Evolutionary conservation across 2,888 invertebrate genomes (phyloP), one percentile per base, ranked within the genome.

Genomic region (Apoda limacodes): DNA sequence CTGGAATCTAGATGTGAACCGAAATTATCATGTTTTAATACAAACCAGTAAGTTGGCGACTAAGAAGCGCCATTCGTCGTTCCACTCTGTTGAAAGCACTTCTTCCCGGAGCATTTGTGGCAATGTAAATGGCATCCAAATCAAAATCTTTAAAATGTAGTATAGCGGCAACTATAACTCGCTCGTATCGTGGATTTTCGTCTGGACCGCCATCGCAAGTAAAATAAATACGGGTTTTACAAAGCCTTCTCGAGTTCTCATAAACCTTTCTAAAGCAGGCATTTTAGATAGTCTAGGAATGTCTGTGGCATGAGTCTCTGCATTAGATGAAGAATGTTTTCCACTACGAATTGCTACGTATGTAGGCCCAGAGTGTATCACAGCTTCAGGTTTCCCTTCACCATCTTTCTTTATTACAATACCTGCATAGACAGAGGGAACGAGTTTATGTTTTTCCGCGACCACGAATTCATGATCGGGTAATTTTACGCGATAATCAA

Each of bases 71-170:
- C n/a, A n/a, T n/a, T n/a, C n/a, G n/a, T n/a, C n/a, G n/a, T n/a
- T n/a, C n/a, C n/a, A n/a, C n/a, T n/a, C n/a, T n/a, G n/a, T n/a
- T n/a, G n/a, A n/a, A n/a, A n/a, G n/a, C n/a, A n/a, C n/a, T n/a
- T n/a, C n/a, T n/a, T n/a, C n/a, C n/a, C n/a, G n/a, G n/a, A n/a
- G n/a, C n/a, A n/a, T n/a, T n/a, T n/a, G n/a, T n/a, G n/a, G n/a
- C n/a, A n/a, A n/a, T n/a, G n/a, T n/a, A n/a, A n/a, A n/a, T n/a
- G n/a, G n/a, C n/a, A n/a, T n/a, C n/a, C 32, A 45, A 38, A 36
- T 45, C 38, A 39, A 39, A 37, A 30, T 41, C 13, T 40, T 41
- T 42, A 41, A 43, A 42, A 33, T 46, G 42, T 26, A 32, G 12
- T 20, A 37, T 32, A 30, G 34, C 37, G 20, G 22, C 32, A 31